phyloP scores from a whole-genome alignment of 2,113 vertebrate species.

The Chunga burmeisteri region DNA sequence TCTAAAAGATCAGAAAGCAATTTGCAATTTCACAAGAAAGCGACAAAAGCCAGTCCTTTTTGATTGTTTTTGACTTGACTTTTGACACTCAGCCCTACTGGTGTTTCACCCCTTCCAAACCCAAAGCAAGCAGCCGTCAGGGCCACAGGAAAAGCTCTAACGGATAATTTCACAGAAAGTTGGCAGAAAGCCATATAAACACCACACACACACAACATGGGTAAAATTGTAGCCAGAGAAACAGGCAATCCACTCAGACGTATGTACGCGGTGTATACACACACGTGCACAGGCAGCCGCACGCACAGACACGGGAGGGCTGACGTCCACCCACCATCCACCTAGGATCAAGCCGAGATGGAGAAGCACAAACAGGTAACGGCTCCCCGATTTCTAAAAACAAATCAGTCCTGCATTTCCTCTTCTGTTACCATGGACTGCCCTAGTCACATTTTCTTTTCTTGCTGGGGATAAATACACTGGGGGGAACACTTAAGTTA shows the following conservation, averaged over 20 bases:
- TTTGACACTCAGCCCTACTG: neutral
- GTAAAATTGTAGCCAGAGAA: neutral
- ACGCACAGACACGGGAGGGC: too few species aligned
- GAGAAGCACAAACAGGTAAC: neutral
- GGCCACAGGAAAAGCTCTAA: neutral
- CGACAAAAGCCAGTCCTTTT: neutral
- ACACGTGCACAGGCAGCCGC: neutral
- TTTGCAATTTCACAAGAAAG: neutral
- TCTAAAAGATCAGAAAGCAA: neutral
- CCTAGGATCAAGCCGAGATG: neutral
- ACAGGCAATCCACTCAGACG: accelerated
- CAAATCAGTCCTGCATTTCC: neutral
- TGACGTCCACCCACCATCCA: too few species aligned
- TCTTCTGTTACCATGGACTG: neutral
- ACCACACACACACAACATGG: neutral
- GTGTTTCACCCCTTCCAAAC: neutral
- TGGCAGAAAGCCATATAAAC: neutral
- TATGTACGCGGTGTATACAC: accelerated
- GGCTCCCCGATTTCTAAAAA: neutral
- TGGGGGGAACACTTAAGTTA: neutral
- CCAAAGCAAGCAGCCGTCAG: neutral
- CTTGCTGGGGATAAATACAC: neutral
- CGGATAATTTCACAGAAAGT: neutral
- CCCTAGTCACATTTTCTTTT: neutral
- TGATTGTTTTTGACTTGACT: neutral